Base-by-base conservation (phyloP, 2,113 vertebrate species). In the cattle (Bos taurus) region DNA sequence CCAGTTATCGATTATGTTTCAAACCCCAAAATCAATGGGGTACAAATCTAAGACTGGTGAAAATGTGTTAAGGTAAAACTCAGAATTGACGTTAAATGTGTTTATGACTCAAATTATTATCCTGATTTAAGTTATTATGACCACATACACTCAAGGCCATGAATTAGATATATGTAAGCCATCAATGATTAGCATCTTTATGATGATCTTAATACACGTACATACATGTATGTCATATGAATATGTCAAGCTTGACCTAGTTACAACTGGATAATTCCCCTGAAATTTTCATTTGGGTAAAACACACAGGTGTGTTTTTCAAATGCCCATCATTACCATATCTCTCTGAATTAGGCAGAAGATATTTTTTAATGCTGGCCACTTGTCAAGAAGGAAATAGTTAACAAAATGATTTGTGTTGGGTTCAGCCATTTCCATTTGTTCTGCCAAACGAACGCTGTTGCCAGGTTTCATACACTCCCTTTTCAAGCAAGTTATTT, bases 1-100 rank as follows among this genome's bases (percentile, higher is more conserved):
- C 59, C 95, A 97, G 95, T 88, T 59, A 96, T 90, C 92, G 94
- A 96, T 98, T 97, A 95, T 97, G 96, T 96, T 98, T 98, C 50
- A 92, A 97, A 67, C 8, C 30, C 82, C 88, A 36, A 28, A 64
- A 82, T 17, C 28, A 56, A 82, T 54, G 81, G 21, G 59, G 36
- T 57, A 59, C 90, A 95, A 78, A 86, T 93, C 52, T 62, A 90
- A 83, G 80, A 77, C 56, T 62, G 36, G 82, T 67, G 28, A 52
- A 90, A 90, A 88, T 60, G 13, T 60, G 25, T 74, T 85, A 46
- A 54, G 87, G 87, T 90, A 48, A 74, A 96, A 77, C 21, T 83
- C 28, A 74, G 40, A 88, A 90, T 28, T 33, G 59, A 97, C 93
- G 90, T 78, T 48, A 90, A 97, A 52, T 46, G 62, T 85, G 50